Base-by-base conservation (phyloP, 1,140 invertebrate species). In the Drosophila arawakana region DNA sequence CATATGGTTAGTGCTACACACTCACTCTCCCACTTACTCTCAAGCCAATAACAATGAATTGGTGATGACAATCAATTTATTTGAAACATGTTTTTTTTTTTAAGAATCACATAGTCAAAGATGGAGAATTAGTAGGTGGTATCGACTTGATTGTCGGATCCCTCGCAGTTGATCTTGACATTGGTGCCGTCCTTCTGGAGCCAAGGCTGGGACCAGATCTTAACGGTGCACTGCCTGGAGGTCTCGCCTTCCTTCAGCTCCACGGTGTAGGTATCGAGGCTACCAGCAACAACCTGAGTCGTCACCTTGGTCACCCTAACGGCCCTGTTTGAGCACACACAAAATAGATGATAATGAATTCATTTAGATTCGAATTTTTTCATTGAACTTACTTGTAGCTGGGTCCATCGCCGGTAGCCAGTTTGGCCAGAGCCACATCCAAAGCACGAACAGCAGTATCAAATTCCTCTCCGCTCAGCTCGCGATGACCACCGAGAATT, bases 181-280 rank as follows among this genome's bases (percentile, higher is more conserved):
- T 79, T 69, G 4, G 77, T 81, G 30, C 62, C 76, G 10, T 79
- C 69, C 30, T 73, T 30, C 55, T 25, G 10, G 4, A 76, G 66
- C 79, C 79, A 84, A 0, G 69, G 55, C 34, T 63, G 70, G n/a
- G 50, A 11, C 65, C 73, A 79, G 37, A 84, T 69, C 21, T 62
- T 39, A 1, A 81, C 65, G 3, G 55, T 69, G 39, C 73, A 79
- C 18, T 76, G 25, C 18, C 76, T 76, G 7, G 15, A 15, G 8
- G n/a, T 50, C 2, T 59, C 3, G 4, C 37, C 43, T 6, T 67
- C 30, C 9, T 35, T 18, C 30, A 84, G 73, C 39, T 80, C 71
- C 18, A 78, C 76, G 2, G 67, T 67, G 21, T 61, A 79, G 0
- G 37, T 67, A 10, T 60, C 34, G 7, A 73, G 46, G 2, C 8